Evolutionary conservation across 2,113 vertebrate genomes (phyloP), one percentile per base, ranked within the genome.

Genomic region (Phaethon lepturus): DNA sequence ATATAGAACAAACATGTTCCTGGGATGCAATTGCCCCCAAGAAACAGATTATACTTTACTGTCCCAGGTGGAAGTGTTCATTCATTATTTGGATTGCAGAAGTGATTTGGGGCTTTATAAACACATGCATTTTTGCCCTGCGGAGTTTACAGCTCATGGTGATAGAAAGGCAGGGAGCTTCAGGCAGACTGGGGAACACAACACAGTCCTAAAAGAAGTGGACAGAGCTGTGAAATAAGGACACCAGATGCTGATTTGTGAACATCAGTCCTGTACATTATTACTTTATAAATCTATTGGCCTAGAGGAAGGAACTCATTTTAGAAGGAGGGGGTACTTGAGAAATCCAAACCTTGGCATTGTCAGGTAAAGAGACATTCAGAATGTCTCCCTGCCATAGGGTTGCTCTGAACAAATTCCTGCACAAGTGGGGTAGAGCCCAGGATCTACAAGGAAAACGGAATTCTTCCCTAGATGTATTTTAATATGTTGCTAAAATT

Each of bases 51-150:
- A 68, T 55, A 42, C 11, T 67, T 94, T 84, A 84, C 64, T 89
- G 73, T 88, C 62, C 68, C 69, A 92, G 29, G 69, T 95, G 76
- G 69, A 82, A 82, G 63, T 58, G 18, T 72, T 78, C 55, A 71
- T 97, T 96, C 88, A 86, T 88, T 94, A 56, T 81, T 95, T 93
- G 68, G 56, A 91, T 88, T 92, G 40, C 44, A 56, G 20, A 29
- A 78, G 52, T 95, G 73, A 86, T 88, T 92, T 92, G 83, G 26
- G 56, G 58, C 52, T 92, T 92, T 63, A 56, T 73, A 90, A 94
- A 59, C 75, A 71, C 55, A 77, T 28, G 23, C 66, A 90, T 91
- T 93, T 93, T 60, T 95, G 83, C 56, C 60, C 52, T 84, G 68
- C 64, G 66, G 77, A 87, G 73, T 86, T 92, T 90, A 80, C 55